Evolutionary conservation across 2,113 vertebrate genomes (phyloP), one percentile per base, ranked within the genome.

Genomic region (Scolopax mira): DNA sequence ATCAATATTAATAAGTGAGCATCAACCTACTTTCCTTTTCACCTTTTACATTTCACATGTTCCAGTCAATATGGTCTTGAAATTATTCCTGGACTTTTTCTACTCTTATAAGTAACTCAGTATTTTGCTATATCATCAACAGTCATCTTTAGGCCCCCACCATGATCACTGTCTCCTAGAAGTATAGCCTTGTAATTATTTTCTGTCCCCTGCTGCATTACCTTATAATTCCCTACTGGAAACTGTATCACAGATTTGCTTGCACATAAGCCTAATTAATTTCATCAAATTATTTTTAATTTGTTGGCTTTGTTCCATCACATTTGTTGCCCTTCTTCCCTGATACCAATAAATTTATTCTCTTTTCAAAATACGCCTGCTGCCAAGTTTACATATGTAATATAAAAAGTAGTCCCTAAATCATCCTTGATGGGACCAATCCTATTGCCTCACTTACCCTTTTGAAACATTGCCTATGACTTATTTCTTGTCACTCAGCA

Each of bases 251-350:
- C 57, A 64, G 24, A 48, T 93, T 94, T 80, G 33, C 78, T 93
- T 72, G 69, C 61, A 66, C 74, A 70, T 94, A 95, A 97, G 44
- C 93, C 90, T 94, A 93, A 89, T 97, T 97, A 97, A 97, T 97
- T 96, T 96, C 30, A 48, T 87, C 92, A 97, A 96, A 98, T 91
- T 94, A 93, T 96, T 97, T 89, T 94, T 95, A 96, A 96, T 89
- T 91, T 64, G 67, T 79, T 97, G 94, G 95, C 96, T 97, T 54
- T 84, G 48, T 73, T 96, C 89, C 94, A 92, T 74, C 70, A 64
- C 66, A 69, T 91, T 97, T 94, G 79, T 88, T 87, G 71, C 85
- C 77, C 84, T 94, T 72, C 70, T 66, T 94, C 30, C 66, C 66
- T 37, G 54, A 62, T 58, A 87, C 13, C 67, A 90, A 66, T 77